Evolutionary conservation across 2,888 invertebrate genomes (phyloP).

Genomic region (Eupithecia subumbrata): DNA sequence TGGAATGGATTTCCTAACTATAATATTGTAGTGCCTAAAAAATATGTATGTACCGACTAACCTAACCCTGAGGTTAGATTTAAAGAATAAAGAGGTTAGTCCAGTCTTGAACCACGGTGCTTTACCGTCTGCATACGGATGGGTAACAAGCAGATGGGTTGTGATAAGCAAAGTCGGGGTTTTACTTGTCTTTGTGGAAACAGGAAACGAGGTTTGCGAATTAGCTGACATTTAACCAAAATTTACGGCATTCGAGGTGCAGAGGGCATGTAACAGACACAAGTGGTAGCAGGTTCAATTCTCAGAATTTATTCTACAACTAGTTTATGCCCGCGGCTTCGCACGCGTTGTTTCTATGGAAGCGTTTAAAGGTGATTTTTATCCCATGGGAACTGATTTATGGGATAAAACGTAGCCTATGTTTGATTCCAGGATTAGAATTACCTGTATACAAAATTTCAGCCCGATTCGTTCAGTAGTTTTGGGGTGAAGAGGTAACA

Average conservation of each 20-base stretch:
- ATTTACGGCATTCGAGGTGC: neutral
- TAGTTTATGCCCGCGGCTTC: too few relatives aligned
- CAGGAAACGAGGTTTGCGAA: constrained; percentile 5
- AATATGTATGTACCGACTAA: neutral
- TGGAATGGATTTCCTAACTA: neutral
- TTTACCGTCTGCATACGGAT: neutral
- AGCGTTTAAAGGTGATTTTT: too few relatives aligned
- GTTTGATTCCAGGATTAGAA: too few relatives aligned
- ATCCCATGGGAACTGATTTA: too few relatives aligned
- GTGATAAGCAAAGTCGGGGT: constrained; percentile 23
- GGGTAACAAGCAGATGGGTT: constrained; percentile 16
- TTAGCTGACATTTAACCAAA: constrained; percentile 2
- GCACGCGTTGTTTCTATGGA: too few relatives aligned
- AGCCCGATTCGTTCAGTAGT: too few relatives aligned
- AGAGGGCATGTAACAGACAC: neutral
- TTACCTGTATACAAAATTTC: too few relatives aligned
- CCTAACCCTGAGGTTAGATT: neutral
- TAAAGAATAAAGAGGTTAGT: neutral
- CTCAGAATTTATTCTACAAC: neutral
- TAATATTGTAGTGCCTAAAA: neutral
- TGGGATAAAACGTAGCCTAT: too few relatives aligned
- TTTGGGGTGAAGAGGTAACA: too few relatives aligned
- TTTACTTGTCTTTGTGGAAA: constrained; percentile 9
- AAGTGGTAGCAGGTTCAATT: neutral
- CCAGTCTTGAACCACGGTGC: neutral